A percentile compares a stretch with the other conserved stretches of the same genome.
Conservation (phyloP, 2,888 invertebrate species). For the Brenthis hecate region DNA sequence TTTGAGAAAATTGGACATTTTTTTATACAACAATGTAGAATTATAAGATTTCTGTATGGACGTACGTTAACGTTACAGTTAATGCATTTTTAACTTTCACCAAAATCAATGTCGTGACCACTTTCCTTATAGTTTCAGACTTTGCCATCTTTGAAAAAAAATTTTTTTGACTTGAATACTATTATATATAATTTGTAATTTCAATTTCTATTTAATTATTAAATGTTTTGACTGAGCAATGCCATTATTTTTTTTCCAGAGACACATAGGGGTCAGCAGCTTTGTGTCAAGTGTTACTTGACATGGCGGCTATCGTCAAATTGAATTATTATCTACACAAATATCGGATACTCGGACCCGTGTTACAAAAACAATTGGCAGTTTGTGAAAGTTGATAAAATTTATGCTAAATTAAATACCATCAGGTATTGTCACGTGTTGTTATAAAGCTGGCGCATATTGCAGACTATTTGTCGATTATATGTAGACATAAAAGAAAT, state of each 20-base stretch:
- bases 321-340: constrained; percentile 10
- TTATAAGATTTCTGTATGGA: too few species aligned
- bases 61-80: too few species aligned
- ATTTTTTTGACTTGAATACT: too few species aligned
- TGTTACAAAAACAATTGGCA: not conserved
- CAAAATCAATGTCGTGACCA: too few species aligned
- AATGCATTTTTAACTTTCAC: too few species aligned
- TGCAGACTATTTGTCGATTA: not conserved
- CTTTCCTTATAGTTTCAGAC: too few species aligned
- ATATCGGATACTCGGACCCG: constrained; percentile 11
- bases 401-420: not conserved
- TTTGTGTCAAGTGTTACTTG: constrained; percentile 11
- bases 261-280: constrained; percentile 47
- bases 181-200: too few species aligned
- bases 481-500: not conserved
- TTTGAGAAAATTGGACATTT: too few species aligned
- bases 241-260: constrained; percentile 40
- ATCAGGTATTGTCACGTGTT: not conserved
- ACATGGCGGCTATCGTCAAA: constrained; percentile 15
- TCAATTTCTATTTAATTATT: too few species aligned
- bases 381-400: constrained; percentile 11
- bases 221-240: too few species aligned
- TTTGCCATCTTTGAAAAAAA: too few species aligned
- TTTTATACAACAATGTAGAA: too few species aligned
- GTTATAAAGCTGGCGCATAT: not conserved